Base-by-base conservation (phyloP, 1,140 invertebrate species). In the Ridgeia piscesae region DNA sequence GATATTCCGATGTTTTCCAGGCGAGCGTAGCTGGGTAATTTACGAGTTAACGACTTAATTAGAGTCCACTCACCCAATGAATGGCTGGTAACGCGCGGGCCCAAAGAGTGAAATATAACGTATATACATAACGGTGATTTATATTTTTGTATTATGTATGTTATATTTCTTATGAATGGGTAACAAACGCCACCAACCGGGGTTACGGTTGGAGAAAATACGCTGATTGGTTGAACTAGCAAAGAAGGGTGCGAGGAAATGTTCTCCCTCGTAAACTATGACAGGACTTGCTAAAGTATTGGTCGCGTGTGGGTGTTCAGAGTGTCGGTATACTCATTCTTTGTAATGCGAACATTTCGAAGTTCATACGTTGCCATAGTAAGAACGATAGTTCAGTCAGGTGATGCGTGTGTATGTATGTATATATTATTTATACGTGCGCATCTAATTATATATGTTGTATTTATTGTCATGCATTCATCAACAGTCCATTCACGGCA, bases 141-240 rank as follows among this genome's bases (percentile, higher is more conserved):
- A 77, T 77, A 77, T 77, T 77, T 77, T 77, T 77, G 58, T 77
- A 77, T 77, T 77, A 77, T 77, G 58, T 77, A 77, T 77, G 58
- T 17, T 77, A 77, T 77, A 77, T 77, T 77, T 77, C 58, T 8
- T 77, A 21, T 77, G 58, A 21, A 77, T 77, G 58, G 58, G 58
- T 21, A 21, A 77, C 58, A 77, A 31, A 9, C 58, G 14, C 0
- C 58, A 14, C 27, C 11, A n/a, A n/a, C n/a, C 4, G 58, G 58
- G 58, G 17, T 77, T 77, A 77, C 27, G 58, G 6, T 77, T 77
- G 58, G 58, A 21, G 58, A 27, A 21, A 77, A 77, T 31, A 77
- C 21, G 48, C 48, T 8, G 48, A 50, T 50, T 50, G 48, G 21
- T 21, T 50, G 48, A 50, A 50, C 2, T 31, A 31, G 27, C 58